phyloP scores from a whole-genome alignment of 2,888 invertebrate species.

The Oscheius onirici region DNA sequence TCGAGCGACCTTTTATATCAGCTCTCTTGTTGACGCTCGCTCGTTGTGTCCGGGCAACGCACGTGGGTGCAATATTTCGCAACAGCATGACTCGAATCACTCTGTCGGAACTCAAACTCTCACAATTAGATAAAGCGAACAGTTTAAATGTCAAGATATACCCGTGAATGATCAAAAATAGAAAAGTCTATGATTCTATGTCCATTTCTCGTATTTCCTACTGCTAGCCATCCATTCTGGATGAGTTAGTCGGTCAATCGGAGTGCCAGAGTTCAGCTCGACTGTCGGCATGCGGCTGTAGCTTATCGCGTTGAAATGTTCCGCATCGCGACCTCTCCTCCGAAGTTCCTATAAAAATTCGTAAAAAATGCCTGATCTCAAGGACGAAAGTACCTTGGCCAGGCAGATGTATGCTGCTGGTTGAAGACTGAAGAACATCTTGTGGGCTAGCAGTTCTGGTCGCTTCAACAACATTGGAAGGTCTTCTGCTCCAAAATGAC shows the following conservation, averaged over 20 bases:
- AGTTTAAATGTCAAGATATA: neutral
- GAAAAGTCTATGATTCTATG: neutral
- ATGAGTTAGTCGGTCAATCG: conserved; percentile 40
- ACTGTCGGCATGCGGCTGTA: conserved; percentile 53
- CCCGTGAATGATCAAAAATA: neutral
- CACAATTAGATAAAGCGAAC: neutral
- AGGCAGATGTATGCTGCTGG: conserved; percentile 54
- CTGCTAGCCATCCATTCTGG: conserved; percentile 40
- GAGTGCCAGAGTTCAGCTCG: conserved; percentile 38
- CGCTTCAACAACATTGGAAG: conserved; percentile 43
- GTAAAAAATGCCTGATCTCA: neutral
- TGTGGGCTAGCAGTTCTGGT: conserved; percentile 54
- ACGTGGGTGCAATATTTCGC: conserved; percentile 14
- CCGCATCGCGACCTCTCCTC: conserved; percentile 17
- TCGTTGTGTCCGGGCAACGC: conserved; percentile 8
- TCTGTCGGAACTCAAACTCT: neutral
- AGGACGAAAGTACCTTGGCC: conserved; percentile 39
- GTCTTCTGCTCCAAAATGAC: conserved; percentile 47
- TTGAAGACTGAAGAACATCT: conserved; percentile 48
- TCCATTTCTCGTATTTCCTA: conserved; percentile 3
- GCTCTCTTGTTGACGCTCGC: neutral
- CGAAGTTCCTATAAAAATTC: conserved; percentile 38
- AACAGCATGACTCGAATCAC: neutral
- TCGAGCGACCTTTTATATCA: conserved; percentile 5
- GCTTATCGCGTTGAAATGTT: conserved; percentile 41